Evolutionary conservation across 1,140 invertebrate species (phyloP).

Genomic region (Popillia japonica): DNA sequence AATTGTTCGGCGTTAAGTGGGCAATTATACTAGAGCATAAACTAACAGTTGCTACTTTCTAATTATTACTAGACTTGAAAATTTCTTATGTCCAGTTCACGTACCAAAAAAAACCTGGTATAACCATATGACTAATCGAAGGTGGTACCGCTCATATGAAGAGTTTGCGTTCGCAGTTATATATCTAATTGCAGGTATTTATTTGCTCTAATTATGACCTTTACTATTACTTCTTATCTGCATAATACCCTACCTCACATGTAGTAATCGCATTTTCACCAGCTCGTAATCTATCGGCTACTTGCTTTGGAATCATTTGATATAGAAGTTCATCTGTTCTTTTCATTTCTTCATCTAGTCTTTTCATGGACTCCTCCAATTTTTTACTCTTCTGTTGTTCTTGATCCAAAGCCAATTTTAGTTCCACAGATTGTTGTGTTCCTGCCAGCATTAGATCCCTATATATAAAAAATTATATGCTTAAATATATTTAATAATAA

Average conservation of each 20-base stretch:
- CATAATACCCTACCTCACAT: slow-evolving; percentile 78
- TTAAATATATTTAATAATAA: too few relatives aligned
- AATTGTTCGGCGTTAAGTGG: too few relatives aligned
- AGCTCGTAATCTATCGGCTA: slow-evolving; percentile 88
- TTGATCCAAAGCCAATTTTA: slow-evolving; percentile 94
- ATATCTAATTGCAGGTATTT: too few relatives aligned
- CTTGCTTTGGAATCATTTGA: slow-evolving; percentile 98
- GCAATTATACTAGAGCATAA: too few relatives aligned
- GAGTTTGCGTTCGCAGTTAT: too few relatives aligned
- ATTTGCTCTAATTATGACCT: too few relatives aligned
- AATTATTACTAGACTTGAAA: too few relatives aligned
- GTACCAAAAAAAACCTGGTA: too few relatives aligned
- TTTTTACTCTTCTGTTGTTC: slow-evolving; percentile 97
- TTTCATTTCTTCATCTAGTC: slow-evolving; percentile 95
- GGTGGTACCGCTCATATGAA: too few relatives aligned
- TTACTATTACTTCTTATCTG: background rate
- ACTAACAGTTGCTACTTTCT: too few relatives aligned
- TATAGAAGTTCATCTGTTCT: slow-evolving; percentile 94
- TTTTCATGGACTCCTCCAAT: slow-evolving; percentile 94
- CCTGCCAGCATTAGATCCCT: slow-evolving; percentile 96
- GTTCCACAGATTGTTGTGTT: slow-evolving; percentile 95
- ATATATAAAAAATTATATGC: slow-evolving; percentile 6
- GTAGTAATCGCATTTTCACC: slow-evolving; percentile 95
- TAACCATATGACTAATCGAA: too few relatives aligned
- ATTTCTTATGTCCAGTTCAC: too few relatives aligned